Percentiles rank a stretch among this genome's conserved stretches.
Conservation (phyloP, 1,140 invertebrate genomes). For the Panulirus ornatus region DNA sequence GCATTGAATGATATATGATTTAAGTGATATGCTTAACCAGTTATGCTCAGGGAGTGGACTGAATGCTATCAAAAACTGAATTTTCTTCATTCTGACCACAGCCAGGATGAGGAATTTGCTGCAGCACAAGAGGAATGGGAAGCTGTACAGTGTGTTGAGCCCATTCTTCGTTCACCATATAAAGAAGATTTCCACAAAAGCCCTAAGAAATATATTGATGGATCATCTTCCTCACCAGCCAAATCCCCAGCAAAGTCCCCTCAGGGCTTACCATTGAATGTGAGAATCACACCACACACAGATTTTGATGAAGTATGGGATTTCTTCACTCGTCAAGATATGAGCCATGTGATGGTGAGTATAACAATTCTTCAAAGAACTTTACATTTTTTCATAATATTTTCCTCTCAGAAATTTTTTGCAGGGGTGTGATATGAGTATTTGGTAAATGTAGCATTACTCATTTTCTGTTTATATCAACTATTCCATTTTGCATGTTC, state of each 20-base stretch:
- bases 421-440: no score
- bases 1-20: no score
- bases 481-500: no score
- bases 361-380: no score
- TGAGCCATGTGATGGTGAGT: slow-evolving; percentile 75
- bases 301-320: slow-evolving; percentile 75
- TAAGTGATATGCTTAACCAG: no score
- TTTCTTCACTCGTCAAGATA: slow-evolving; percentile 74
- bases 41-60: no score
- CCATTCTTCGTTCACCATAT: slow-evolving; percentile 49
- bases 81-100: neutral
- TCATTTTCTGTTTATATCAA: no score
- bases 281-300: slow-evolving; percentile 68
- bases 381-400: no score
- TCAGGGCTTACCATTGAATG: slow-evolving; percentile 21
- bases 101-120: slow-evolving; percentile 67
- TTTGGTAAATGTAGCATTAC: no score
- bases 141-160: slow-evolving; percentile 71
- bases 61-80: no score
- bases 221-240: slow-evolving; percentile 64
- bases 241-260: slow-evolving; percentile 50
- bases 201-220: slow-evolving; percentile 67
- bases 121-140: slow-evolving; percentile 74
- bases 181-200: slow-evolving; percentile 61
- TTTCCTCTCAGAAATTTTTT: no score